Conservation (phyloP, 2,113 vertebrate genomes). For the Silurus asotus region DNA sequence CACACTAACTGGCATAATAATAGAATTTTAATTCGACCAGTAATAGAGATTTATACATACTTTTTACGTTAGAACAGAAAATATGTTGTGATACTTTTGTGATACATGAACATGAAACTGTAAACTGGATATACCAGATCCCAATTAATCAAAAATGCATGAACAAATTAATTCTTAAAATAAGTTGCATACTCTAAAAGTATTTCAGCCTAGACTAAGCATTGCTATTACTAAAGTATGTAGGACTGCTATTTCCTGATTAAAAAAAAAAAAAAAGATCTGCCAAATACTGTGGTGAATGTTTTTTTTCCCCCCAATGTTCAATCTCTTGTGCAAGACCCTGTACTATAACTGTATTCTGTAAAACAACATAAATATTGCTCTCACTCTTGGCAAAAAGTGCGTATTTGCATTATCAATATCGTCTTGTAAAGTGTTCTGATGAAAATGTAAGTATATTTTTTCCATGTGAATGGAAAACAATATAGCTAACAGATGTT, state of each 20-base stretch:
- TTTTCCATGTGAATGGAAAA: not conserved
- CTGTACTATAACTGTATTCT: not conserved
- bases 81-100: not conserved
- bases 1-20: not conserved
- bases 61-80: not conserved
- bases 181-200: not conserved
- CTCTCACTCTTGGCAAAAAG: not conserved
- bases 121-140: not conserved
- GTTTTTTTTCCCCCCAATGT: not conserved
- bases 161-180: not conserved
- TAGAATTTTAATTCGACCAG: not conserved
- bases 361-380: not conserved
- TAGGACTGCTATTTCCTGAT: not conserved
- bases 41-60: not conserved
- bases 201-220: not conserved
- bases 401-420: not conserved
- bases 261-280: not conserved
- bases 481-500: not conserved
- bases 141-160: not conserved
- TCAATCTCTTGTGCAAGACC: not conserved
- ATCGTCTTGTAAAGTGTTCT: not conserved
- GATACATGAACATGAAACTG: not conserved
- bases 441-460: not conserved
- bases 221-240: not conserved
- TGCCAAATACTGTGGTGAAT: not conserved